Percentiles rank a stretch among this genome's conserved stretches.
Evolutionary conservation across 2,113 vertebrate genomes (phyloP).

Genomic region (Globicephala melas): DNA sequence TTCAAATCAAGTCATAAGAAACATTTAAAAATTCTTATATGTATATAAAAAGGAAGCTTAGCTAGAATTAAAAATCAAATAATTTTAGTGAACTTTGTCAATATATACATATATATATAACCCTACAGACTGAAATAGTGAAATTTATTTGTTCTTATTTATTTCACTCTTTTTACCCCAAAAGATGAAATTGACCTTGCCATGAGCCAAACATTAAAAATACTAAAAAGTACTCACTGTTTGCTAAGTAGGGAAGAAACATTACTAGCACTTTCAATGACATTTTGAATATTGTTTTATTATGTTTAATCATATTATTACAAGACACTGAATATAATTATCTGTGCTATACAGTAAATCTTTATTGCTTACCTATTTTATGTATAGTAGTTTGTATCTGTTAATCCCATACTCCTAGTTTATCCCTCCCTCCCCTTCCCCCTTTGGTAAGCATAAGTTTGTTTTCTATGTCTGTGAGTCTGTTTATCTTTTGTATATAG

Average conservation of each 20-base stretch:
- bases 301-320: slow-evolving; percentile 51
- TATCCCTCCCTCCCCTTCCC: background rate
- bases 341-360: background rate
- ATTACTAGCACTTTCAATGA: background rate
- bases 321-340: background rate
- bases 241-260: slow-evolving; percentile 32
- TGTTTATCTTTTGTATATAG: background rate
- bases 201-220: slow-evolving; percentile 35
- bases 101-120: background rate
- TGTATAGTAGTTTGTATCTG: too few species aligned
- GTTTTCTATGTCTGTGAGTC: background rate
- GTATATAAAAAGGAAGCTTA: background rate
- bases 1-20: background rate
- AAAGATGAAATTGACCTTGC: slow-evolving; percentile 67
- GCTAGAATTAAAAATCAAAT: background rate
- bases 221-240: background rate
- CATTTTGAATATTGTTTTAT: slow-evolving; percentile 72
- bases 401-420: background rate
- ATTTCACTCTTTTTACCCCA: background rate
- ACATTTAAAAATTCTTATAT: background rate
- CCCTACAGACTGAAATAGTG: background rate
- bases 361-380: too few species aligned
- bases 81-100: background rate
- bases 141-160: slow-evolving; percentile 21
- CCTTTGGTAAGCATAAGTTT: background rate